Conservation (phyloP, 2,888 invertebrate species). For the Eurois occulta region DNA sequence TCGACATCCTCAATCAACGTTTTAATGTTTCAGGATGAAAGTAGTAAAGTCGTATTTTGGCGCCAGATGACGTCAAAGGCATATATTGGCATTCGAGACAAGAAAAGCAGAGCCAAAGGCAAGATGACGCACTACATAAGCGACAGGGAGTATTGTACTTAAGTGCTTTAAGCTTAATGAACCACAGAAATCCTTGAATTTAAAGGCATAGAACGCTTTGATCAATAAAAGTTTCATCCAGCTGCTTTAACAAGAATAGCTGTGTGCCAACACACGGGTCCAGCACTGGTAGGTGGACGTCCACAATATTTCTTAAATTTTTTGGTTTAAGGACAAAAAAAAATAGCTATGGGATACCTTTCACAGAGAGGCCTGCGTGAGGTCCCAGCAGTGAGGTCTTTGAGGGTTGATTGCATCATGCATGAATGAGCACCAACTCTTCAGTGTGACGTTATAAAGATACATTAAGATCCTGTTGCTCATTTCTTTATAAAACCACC, state of each 20-base stretch:
- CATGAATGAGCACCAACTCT: not conserved
- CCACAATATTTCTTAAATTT: not conserved
- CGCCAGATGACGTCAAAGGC: constrained; percentile 4
- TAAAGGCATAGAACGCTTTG: not conserved
- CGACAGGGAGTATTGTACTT: not conserved
- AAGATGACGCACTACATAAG: not conserved
- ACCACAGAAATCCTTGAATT: not conserved
- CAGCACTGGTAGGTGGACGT: not conserved
- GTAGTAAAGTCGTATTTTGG: constrained; percentile 11
- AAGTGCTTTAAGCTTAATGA: not conserved
- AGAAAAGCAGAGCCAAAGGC: not conserved
- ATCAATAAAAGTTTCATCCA: not conserved
- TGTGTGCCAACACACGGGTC: not conserved
- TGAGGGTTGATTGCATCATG: not conserved
- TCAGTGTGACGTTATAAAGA: not conserved
- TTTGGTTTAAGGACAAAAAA: not conserved
- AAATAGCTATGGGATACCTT: not conserved
- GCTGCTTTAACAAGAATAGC: not conserved
- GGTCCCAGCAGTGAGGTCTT: too few species aligned
- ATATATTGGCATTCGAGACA: too few species aligned
- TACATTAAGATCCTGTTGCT: not conserved
- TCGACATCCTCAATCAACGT: not conserved
- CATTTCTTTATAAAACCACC: constrained; percentile 2
- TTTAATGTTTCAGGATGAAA: constrained; percentile 1
- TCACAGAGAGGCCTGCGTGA: not conserved